Evolutionary conservation across 2,888 invertebrate species (phyloP).

Genomic region (Rhagonycha fulva): DNA sequence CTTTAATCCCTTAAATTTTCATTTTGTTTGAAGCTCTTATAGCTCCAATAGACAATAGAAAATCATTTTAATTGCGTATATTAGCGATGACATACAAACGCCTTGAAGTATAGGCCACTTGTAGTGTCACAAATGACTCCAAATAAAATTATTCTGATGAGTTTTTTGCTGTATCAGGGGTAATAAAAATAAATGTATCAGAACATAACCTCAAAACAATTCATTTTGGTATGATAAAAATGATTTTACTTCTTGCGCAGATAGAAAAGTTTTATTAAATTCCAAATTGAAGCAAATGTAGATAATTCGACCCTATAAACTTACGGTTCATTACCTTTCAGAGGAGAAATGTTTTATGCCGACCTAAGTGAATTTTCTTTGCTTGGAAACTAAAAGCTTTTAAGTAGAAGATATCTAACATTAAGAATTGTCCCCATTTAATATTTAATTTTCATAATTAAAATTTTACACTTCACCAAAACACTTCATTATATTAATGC

Average conservation of each 20-base stretch:
- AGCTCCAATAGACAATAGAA: no score
- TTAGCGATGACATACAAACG: no score
- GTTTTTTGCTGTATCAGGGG: no score
- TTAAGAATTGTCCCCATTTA: slow-evolving; percentile 6
- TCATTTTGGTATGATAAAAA: background rate
- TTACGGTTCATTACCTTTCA: slow-evolving; percentile 9
- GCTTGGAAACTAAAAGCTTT: background rate
- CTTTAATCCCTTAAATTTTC: background rate
- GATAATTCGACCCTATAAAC: slow-evolving; percentile 6
- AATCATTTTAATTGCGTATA: no score
- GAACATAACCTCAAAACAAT: background rate
- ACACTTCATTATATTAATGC: slow-evolving; percentile 25
- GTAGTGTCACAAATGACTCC: no score
- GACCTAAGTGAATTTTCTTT: background rate
- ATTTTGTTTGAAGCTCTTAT: background rate
- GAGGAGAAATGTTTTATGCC: slow-evolving; percentile 7
- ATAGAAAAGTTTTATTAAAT: background rate
- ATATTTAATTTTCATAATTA: slow-evolving; percentile 25
- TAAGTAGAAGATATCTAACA: background rate
- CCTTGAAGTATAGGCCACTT: no score
- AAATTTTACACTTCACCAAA: slow-evolving; percentile 26
- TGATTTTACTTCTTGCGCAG: background rate
- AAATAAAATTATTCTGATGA: no score
- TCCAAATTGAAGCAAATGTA: slow-evolving; percentile 1
- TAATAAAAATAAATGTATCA: no score